These are phyloP conservation scores for Artemia sinica DNA, from an alignment of 2,888 invertebrate genomes.

Conservation along the genomic window DNA sequence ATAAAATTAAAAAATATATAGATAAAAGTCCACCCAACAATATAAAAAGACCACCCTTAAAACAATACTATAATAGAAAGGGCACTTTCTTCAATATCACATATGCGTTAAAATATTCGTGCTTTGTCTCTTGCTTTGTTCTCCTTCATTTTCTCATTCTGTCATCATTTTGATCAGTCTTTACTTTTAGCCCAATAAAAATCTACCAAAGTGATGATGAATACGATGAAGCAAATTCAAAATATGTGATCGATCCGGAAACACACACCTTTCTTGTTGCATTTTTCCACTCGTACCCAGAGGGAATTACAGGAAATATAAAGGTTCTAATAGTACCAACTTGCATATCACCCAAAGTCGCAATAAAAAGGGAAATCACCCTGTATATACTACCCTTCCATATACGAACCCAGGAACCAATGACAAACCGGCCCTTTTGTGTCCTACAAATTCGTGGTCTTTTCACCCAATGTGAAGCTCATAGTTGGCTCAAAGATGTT, in stretches of 20 bases:
- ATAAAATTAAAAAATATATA: too few relatives aligned
- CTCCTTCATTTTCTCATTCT: too few relatives aligned
- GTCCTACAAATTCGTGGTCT: not conserved
- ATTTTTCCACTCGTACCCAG: not conserved
- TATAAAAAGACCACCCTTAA: too few relatives aligned
- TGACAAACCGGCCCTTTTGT: not conserved
- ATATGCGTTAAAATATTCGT: too few relatives aligned
- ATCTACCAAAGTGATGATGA: not conserved
- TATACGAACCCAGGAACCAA: not conserved
- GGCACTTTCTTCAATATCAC: too few relatives aligned
- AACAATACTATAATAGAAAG: too few relatives aligned
- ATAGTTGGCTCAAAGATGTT: not conserved
- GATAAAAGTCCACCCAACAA: too few relatives aligned
- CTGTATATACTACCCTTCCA: not conserved
- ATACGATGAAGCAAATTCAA: not conserved
- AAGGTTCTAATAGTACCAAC: not conserved
- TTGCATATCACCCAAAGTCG: not conserved
- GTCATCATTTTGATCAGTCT: not conserved
- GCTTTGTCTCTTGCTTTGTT: too few relatives aligned
- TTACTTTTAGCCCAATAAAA: not conserved
- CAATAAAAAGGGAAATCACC: not conserved
- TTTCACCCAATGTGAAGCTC: slow-evolving; percentile 7
- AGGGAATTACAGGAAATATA: not conserved
- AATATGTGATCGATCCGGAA: not conserved
- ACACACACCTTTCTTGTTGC: not conserved